Base-by-base conservation (phyloP, 2,113 vertebrate genomes). In the Scolopax mira region DNA sequence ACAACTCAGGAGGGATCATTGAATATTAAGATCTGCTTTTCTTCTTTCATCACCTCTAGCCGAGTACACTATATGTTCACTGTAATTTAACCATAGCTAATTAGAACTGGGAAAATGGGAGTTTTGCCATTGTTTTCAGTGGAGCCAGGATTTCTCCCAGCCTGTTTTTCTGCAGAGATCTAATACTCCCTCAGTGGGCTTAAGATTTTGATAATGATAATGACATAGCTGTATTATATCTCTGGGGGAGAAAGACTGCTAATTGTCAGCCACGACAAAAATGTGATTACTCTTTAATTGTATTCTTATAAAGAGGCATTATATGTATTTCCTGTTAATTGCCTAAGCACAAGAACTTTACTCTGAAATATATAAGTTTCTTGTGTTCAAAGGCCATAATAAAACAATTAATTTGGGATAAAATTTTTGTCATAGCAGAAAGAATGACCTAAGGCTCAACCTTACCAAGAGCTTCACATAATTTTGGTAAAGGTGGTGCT, bases 61-160 rank as follows among this genome's bases (percentile, higher is more conserved):
- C 0, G 1, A 88, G 66, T 58, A 57, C 75, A 14, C 67, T 93
- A 0, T 73, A 73, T 73, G 72, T 88, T 95, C 91, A 35, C 71
- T 95, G 81, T 94, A 95, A 97, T 95, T 95, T 96, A 97, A 94
- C 93, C 89, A 89, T 79, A 80, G 87, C 81, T 94, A 95, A 95
- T 95, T 95, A 95, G 88, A 83, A 72, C 75, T 95, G 95, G 94
- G 95, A 92, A 90, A 94, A 70, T 58, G 93, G 94, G 95, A 94
- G 54, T 71, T 95, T 93, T 88, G 85, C 60, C 10, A 1, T 91
- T 96, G 87, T 95, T 95, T 96, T 96, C 93, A 77, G 51, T 52
- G 55, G 87, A 94, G 89, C 67, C 85, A 77, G 79, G 62, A 39
- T 89, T 94, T 94, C 62, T 95, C 89, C 71, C 75, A 93, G 30